A percentile compares a stretch with the other conserved stretches of the same genome.
Evolutionary conservation across 2,888 invertebrate genomes (phyloP).

Genomic region (Hylaea fasciaria): DNA sequence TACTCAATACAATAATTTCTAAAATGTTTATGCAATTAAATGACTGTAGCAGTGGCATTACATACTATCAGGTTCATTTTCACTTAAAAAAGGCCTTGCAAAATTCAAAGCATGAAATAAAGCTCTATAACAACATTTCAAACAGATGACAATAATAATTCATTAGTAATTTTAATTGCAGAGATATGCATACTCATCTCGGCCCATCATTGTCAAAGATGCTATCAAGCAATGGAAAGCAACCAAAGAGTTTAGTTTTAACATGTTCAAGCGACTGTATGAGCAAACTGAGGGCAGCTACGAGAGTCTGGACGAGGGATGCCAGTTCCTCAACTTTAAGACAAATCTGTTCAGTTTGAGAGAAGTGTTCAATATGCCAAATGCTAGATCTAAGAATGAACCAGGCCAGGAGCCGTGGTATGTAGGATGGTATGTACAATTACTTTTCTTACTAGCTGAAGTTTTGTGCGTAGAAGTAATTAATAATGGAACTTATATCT

Average conservation of each 20-base stretch:
- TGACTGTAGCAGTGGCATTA: no score
- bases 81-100: no score
- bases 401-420: conserved; percentile 91
- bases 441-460: no score
- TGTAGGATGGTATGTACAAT: conserved; percentile 94
- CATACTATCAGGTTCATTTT: no score
- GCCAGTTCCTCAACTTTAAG: conserved; percentile 94
- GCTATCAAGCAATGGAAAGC: conserved; percentile 92
- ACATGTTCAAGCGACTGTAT: conserved; percentile 89
- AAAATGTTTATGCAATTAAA: no score
- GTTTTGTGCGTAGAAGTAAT: no score
- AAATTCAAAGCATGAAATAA: no score
- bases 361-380: conserved; percentile 91
- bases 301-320: conserved; percentile 90
- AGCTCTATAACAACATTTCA: not conserved
- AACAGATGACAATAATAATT: not conserved
- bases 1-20: no score
- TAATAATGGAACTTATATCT: no score
- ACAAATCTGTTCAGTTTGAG: conserved; percentile 90
- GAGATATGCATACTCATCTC: conserved; percentile 90
- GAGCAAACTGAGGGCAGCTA: conserved; percentile 88
- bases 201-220: conserved; percentile 91
- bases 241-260: conserved; percentile 86
- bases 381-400: conserved; percentile 86
- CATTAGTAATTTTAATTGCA: conserved; percentile 50